Evolutionary conservation across 2,797 vertebrate species (phyloP), one percentile per base, ranked within the genome.

Genomic region (Carcharodon carcharias): DNA sequence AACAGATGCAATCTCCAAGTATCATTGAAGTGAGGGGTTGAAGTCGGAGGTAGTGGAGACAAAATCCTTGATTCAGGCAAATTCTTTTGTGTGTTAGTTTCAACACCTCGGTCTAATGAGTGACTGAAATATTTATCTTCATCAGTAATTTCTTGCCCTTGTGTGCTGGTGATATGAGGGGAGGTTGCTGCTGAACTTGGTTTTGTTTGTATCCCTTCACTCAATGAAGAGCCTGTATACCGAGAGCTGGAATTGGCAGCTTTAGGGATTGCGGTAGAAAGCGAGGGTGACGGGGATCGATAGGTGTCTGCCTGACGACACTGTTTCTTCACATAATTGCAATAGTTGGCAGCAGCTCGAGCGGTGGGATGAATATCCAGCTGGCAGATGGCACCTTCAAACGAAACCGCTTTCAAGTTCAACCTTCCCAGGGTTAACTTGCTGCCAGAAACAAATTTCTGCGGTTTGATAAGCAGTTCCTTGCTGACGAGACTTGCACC

Each of bases 341-440:
- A 99, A 97, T 99, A 99, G 97, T 98, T 98, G 58, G 98, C 97
- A 97, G 98, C 98, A 96, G 98, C 98, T 98, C 98, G 98, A 91
- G 98, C 98, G 63, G 98, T 98, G 69, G 99, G 99, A 98, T 99
- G 98, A 95, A 99, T 98, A 97, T 99, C 99, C 96, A 99, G 97
- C 97, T 99, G 99, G 97, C 99, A 99, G 96, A 99, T 96, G 96
- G 97, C 97, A 96, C 99, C 99, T 97, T 98, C 98, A 97, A 99
- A 99, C 96, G 98, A 97, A 77, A 97, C 97, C 14, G 99, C 98
- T 97, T 97, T 98, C 97, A 98, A 98, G 97, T 98, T 98, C 98
- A 99, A 98, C 97, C 98, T 98, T 96, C 99, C 99, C 96, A 99
- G 97, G 94, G 98, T 98, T 97, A 99, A 98, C 87, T 98, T 97